Conservation (phyloP, 2,113 vertebrate species). For the Lepisosteus oculatus region DNA sequence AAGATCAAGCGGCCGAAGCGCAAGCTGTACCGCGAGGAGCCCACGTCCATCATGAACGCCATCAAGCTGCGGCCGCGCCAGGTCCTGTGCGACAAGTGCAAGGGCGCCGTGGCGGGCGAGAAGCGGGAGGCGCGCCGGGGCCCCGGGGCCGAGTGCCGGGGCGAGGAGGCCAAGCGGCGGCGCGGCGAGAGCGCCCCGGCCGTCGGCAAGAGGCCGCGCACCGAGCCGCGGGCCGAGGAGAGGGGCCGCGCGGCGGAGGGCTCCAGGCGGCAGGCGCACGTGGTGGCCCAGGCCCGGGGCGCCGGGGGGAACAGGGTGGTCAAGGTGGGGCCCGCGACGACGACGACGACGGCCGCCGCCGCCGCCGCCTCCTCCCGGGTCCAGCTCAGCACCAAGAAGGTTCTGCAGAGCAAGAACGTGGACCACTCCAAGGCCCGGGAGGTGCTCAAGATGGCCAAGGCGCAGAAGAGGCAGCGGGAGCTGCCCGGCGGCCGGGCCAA, state of each 20-base stretch:
- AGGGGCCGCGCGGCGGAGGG: conserved; percentile 66
- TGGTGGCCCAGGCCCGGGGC: conserved; percentile 66
- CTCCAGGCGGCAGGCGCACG: conserved; percentile 71
- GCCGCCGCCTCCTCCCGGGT: conserved; percentile 59
- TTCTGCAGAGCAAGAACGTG: conserved; percentile 85
- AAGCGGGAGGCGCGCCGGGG: conserved; percentile 80
- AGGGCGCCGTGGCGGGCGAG: conserved; percentile 80
- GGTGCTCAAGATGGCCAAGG: conserved; percentile 85
- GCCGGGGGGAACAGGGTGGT: conserved; percentile 60
- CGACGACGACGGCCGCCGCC: conserved; percentile 49
- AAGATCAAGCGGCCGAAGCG: conserved; percentile 94
- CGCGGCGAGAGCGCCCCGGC: conserved; percentile 69
- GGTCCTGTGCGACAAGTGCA: conserved; percentile 96
- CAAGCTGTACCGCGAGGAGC: conserved; percentile 93
- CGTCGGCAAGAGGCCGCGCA: conserved; percentile 86
- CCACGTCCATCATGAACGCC: conserved; percentile 96
- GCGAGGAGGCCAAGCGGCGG: conserved; percentile 80
- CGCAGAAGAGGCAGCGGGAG: conserved; percentile 77
- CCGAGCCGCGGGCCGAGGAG: conserved; percentile 79
- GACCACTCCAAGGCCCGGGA: conserved; percentile 84
- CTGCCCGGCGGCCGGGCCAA: conserved; percentile 3
- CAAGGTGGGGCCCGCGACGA: conserved; percentile 62
- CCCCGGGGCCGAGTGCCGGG: conserved; percentile 73
- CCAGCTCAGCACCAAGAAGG: conserved; percentile 86
- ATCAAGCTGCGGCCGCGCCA: conserved; percentile 94